Base-by-base conservation (phyloP, 1,140 invertebrate genomes). In the Charaxes varanes region DNA sequence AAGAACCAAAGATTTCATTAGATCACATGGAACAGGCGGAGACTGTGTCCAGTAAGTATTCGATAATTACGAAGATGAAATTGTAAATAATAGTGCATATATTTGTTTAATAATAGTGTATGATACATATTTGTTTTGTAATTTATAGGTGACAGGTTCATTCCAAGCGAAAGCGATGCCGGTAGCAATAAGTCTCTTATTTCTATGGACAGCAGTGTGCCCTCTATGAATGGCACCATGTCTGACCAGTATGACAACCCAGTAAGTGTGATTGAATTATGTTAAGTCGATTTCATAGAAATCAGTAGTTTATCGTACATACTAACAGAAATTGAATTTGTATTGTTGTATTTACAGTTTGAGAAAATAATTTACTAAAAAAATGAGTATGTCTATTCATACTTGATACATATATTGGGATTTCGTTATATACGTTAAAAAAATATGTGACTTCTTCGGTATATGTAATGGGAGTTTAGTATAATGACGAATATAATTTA, bases 171-270 rank as follows among this genome's bases (percentile, higher is more conserved):
- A 11, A 81, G 74, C 28, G 78, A 82, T 33, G 78, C 68, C 2
- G 72, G 70, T 3, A 79, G 78, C 21, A 82, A 76, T 41, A 79
- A 78, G 32, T 82, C 78, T 0, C 54, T 82, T 0, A 73, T 81
- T 50, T 82, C 78, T 2, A 53, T 56, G 16, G 66, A 72, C 22
- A 73, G 63, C 45, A 79, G 78, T 27, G 62, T 65, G 0, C 56
- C 49, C 0, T 82, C 74, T 3, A 74, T 70, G 49, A 81, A 77
- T 17, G 74, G 72, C 1, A 77, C 72, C 1, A 56, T 73, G 44
- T 68, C 71, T 0, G 67, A 74, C 32, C 62, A 69, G 11, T 77
- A 74, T 26, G 70, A 78, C 18, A 78, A 76, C 42, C 53, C 59
- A n/a, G 76, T 80, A 30, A 73, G 71, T 61, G 21, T 10, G 1